phyloP scores from a whole-genome alignment of 2,888 invertebrate genomes.

The Drosophila colorata region DNA sequence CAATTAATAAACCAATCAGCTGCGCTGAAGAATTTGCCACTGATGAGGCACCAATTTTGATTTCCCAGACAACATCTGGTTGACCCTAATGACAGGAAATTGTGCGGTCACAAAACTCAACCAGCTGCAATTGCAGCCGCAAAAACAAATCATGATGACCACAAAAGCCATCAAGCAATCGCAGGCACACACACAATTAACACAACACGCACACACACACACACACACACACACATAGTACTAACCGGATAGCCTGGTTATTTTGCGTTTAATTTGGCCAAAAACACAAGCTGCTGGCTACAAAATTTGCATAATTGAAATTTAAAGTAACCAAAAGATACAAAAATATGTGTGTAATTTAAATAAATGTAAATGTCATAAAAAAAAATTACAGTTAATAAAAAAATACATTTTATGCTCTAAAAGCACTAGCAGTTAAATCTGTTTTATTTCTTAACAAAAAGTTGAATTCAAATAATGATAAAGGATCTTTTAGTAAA shows the following conservation, averaged over 20 bases:
- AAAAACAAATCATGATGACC: constrained; percentile 77
- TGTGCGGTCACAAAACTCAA: constrained; percentile 61
- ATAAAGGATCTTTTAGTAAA: too few species aligned
- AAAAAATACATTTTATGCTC: too few species aligned
- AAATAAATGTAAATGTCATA: background rate
- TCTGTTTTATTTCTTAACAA: too few species aligned
- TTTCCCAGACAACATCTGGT: constrained; percentile 58
- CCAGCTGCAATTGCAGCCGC: constrained; percentile 51
- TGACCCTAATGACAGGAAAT: constrained; percentile 81
- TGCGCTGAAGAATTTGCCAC: constrained; percentile 28
- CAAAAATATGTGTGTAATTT: constrained; percentile 2
- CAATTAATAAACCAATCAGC: constrained; percentile 65
- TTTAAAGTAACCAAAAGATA: constrained; percentile 19
- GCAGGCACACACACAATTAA: constrained; percentile 22
- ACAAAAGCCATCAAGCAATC: constrained; percentile 62
- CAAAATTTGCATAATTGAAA: constrained; percentile 73
- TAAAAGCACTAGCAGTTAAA: too few species aligned
- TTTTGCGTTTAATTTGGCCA: constrained; percentile 60
- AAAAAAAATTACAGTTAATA: too few species aligned
- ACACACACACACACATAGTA: constrained; percentile 4
- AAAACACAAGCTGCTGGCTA: constrained; percentile 37
- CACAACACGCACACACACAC: background rate
- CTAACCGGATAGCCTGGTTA: constrained; percentile 42
- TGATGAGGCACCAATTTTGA: constrained; percentile 57
- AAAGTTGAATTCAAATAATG: too few species aligned